These are phyloP conservation scores for Oreochromis mossambicus DNA, from an alignment of 2,797 vertebrate genomes.

Conservation along the genomic window DNA sequence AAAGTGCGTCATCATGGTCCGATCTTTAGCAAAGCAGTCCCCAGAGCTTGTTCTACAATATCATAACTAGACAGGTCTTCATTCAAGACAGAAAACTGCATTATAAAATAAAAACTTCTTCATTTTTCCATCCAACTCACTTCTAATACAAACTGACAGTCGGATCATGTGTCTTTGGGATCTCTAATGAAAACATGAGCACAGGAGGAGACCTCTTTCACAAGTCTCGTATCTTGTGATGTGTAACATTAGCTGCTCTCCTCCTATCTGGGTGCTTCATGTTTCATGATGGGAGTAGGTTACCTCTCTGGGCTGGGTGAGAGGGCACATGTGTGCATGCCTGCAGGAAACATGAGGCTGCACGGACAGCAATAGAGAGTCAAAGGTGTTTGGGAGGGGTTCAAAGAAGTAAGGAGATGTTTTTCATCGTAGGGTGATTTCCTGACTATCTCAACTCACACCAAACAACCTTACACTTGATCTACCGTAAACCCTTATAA, in stretches of 20 bases:
- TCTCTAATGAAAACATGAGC: slow-evolving; percentile 15
- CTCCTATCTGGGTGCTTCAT: slow-evolving; percentile 35
- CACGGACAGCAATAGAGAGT: neutral
- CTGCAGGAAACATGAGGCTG: slow-evolving; percentile 20
- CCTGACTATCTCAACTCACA: slow-evolving; percentile 17
- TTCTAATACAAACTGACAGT: neutral
- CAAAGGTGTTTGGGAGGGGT: neutral
- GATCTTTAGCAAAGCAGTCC: neutral
- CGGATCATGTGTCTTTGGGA: neutral
- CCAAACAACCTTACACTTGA: neutral
- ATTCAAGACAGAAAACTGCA: neutral
- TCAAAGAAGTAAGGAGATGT: neutral
- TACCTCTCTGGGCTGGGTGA: slow-evolving; percentile 21
- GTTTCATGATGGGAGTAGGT: slow-evolving; percentile 59
- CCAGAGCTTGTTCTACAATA: neutral
- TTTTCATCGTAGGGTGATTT: slow-evolving; percentile 32
- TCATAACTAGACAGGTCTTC: neutral
- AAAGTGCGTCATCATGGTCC: neutral
- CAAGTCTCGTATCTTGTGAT: slow-evolving; percentile 34
- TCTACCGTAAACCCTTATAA: neutral
- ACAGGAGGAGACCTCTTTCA: slow-evolving; percentile 14
- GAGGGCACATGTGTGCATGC: neutral
- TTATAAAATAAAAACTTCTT: neutral
- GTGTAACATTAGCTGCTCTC: slow-evolving; percentile 40
- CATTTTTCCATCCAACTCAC: neutral